Percentiles rank a stretch among this genome's conserved stretches.
Conservation (phyloP, 2,888 invertebrate genomes). For the Gerosis bhagava region DNA sequence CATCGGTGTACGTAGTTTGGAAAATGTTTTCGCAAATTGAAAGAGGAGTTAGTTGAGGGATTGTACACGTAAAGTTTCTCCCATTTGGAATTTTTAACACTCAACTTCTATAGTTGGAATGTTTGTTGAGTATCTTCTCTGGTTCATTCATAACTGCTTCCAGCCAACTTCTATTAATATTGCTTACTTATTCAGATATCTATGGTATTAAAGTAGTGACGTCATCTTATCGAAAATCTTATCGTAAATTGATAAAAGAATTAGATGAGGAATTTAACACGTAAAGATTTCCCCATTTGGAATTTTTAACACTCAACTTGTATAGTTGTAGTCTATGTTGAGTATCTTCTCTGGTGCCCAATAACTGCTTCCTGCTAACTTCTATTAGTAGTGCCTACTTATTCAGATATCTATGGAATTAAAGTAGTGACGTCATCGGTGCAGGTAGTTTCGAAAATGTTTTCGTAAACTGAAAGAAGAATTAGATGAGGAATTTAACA, state of each 20-base stretch:
- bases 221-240: no score
- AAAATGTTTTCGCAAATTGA: conserved; percentile 16
- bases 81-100: not conserved
- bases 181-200: no score
- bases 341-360: no score
- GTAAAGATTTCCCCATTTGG: not conserved
- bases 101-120: no score
- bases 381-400: no score
- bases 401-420: no score
- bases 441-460: conserved; percentile 11
- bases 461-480: conserved; percentile 10
- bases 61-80: conserved; percentile 9
- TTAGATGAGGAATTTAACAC: conserved; percentile 9
- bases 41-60: conserved; percentile 9
- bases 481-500: conserved; percentile 9
- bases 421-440: conserved; percentile 29
- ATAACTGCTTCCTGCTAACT: no score
- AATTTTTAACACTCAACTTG: not conserved
- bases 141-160: no score
- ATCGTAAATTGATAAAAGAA: conserved; percentile 7
- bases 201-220: no score
- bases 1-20: conserved; percentile 10
- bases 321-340: no score
- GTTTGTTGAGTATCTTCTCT: no score
- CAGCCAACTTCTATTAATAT: no score